phyloP scores from a whole-genome alignment of 92 coral and sea anemone genomes.

The Porites lobata region DNA sequence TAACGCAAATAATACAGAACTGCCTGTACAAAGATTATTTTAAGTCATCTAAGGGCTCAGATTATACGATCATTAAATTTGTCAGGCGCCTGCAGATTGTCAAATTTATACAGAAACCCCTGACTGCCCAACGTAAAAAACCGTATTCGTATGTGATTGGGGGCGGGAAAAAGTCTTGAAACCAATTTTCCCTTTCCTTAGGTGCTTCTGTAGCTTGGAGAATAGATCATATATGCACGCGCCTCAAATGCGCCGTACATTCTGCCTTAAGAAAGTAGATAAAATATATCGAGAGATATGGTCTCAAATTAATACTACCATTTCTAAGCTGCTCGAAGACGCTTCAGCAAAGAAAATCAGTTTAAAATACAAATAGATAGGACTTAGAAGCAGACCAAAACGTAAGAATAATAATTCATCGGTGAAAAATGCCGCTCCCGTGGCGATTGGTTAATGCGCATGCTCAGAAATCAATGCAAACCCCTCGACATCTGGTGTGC shows the following conservation, averaged over 20 bases:
- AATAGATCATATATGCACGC: not conserved
- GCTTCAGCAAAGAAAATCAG: not conserved
- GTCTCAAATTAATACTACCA: too few species aligned
- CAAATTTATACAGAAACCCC: too few species aligned
- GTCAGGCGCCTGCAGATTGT: too few species aligned
- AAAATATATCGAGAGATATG: not conserved
- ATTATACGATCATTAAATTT: too few species aligned
- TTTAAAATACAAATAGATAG: not conserved
- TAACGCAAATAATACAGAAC: too few species aligned
- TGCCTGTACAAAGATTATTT: too few species aligned
- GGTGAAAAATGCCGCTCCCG: slow-evolving; percentile 33
- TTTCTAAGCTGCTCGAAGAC: too few species aligned
- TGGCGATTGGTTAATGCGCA: slow-evolving; percentile 15
- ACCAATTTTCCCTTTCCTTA: not conserved
- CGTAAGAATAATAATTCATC: not conserved
- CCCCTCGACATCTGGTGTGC: slow-evolving; percentile 35
- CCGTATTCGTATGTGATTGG: too few species aligned
- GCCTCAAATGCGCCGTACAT: not conserved
- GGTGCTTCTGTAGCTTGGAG: not conserved
- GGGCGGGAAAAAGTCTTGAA: not conserved
- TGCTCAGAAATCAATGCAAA: slow-evolving; percentile 9
- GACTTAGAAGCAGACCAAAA: too few species aligned
- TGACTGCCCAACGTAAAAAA: too few species aligned
- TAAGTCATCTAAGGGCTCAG: too few species aligned
- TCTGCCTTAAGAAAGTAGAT: not conserved